phyloP scores from a whole-genome alignment of 2,113 vertebrate species.

The Reinhardtius hippoglossoides region DNA sequence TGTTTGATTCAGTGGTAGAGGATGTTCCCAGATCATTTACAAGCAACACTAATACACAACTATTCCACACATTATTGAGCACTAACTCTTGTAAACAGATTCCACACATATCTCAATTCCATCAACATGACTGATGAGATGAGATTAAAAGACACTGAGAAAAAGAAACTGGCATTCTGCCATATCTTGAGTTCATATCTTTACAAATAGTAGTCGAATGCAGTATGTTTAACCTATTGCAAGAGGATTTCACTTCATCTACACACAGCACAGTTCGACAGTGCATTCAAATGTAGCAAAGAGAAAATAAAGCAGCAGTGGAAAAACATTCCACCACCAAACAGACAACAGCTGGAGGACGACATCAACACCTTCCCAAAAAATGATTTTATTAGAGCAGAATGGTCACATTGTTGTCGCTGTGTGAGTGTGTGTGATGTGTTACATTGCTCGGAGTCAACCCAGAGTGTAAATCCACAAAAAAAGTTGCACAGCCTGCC shows the following conservation, averaged over 20 bases:
- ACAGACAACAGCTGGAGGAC: constrained; percentile 13
- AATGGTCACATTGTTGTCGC: constrained; percentile 26
- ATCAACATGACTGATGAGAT: not conserved
- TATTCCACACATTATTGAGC: not conserved
- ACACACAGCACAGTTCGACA: not conserved
- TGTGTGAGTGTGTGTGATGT: constrained; percentile 8
- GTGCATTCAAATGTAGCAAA: constrained; percentile 16
- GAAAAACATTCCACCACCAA: constrained; percentile 16
- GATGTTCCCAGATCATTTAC: not conserved
- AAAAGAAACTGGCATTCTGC: not conserved
- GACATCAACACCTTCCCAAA: constrained; percentile 14
- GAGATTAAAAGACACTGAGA: not conserved
- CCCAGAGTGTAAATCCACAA: constrained; percentile 28
- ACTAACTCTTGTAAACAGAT: not conserved
- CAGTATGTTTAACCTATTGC: not conserved
- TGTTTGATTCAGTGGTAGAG: no score
- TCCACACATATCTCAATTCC: not conserved
- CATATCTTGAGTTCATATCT: no score
- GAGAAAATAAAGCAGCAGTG: constrained; percentile 1
- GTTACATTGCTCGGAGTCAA: constrained; percentile 12
- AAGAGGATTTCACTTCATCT: not conserved
- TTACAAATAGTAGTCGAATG: not conserved
- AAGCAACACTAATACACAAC: not conserved
- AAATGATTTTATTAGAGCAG: constrained; percentile 61
- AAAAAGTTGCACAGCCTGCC: constrained; percentile 44